phyloP scores from a whole-genome alignment of 2,888 invertebrate genomes.

The Himalopsyche kuldschensis region DNA sequence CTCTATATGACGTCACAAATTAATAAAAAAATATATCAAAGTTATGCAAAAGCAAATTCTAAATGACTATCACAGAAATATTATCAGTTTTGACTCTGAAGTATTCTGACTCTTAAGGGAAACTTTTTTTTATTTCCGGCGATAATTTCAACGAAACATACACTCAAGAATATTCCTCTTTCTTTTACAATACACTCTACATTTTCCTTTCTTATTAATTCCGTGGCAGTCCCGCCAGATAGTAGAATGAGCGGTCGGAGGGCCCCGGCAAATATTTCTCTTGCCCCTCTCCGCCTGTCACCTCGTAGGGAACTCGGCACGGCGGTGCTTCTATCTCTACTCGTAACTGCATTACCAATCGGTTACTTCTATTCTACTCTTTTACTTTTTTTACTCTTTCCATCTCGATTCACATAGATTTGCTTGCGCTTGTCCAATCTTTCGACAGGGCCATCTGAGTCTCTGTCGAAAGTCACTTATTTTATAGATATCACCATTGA shows the following conservation, averaged over 20 bases:
- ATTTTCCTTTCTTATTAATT: conserved; percentile 17
- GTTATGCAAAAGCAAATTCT: too few species aligned
- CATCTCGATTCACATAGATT: conserved; percentile 17
- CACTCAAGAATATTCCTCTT: background rate
- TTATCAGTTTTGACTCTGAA: background rate
- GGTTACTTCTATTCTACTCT: conserved; percentile 51
- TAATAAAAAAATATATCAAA: too few species aligned
- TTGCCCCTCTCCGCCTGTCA: background rate
- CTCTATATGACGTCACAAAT: too few species aligned
- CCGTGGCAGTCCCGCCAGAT: background rate
- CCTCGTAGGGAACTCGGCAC: conserved; percentile 3
- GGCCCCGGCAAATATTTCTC: background rate
- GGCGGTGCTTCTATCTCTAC: conserved; percentile 51
- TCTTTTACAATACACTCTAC: conserved; percentile 18
- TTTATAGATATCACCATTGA: background rate
- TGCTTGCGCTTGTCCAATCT: conserved; percentile 10
- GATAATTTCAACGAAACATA: background rate
- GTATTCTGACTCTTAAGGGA: background rate
- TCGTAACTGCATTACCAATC: conserved; percentile 63
- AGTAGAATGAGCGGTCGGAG: background rate
- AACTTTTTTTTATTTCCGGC: background rate
- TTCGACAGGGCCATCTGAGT: background rate
- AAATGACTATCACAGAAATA: background rate
- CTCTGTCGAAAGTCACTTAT: background rate
- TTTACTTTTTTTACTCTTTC: conserved; percentile 25